Evolutionary conservation across 2,113 vertebrate species (phyloP), one percentile per base, ranked within the genome.

Genomic region (Copsychus sechellarum): DNA sequence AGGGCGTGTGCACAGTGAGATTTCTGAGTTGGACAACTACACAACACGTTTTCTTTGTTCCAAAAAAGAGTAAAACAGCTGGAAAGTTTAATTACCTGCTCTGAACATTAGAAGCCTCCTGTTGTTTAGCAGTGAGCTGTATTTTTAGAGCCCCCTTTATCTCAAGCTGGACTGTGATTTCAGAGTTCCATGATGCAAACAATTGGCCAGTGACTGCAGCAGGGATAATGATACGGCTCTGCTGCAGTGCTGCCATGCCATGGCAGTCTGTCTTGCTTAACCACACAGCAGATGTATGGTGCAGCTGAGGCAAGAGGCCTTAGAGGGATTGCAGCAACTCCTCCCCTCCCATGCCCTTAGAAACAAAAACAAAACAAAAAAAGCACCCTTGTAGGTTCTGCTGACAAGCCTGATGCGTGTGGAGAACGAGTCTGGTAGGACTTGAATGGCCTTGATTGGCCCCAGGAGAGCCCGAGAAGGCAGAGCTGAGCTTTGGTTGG

Each of bases 301-400:
- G 70, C 81, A 95, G 94, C 95, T 96, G 91, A 95, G 81, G 89
- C 81, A 95, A 96, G 86, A 96, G 78, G 51, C 48, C 66, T 87
- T 67, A 48, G 34, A 93, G 88, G 82, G 70, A 86, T 94, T 93
- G 88, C 18, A 20, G 76, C 96, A 95, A 53, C 58, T 78, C 86
- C 43, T 92, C 79, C 62, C 82, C 76, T 94, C 86, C 91, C 83
- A 38, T 90, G 94, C 79, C 81, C 80, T 77, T 93, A 45, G 93
- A 93, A 94, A 96, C 95, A 60, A 79, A 87, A 89, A 24, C 93
- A 91, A 87, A 96, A 67, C 79, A 92, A 31, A 67, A 71, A 70
- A 50, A n/a, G 88, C 83, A 54, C 8, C 29, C 51, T 36, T 36
- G 29, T 33, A 24, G 20, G 72, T 76, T 91, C 73, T 95, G 86